Evolutionary conservation across 2,888 invertebrate species (phyloP).

Genomic region (Ametastegia equiseti): DNA sequence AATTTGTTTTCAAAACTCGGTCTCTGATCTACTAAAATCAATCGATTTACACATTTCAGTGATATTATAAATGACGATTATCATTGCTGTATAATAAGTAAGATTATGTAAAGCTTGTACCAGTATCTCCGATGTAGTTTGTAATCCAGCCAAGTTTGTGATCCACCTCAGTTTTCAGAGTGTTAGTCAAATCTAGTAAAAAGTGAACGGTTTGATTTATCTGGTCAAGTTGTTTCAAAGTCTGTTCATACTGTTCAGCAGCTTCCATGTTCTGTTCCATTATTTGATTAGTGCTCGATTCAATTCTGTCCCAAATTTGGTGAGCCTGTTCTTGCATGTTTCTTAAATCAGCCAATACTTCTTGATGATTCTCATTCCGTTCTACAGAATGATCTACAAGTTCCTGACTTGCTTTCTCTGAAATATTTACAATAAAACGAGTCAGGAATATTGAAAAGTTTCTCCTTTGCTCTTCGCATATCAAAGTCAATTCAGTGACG

Average conservation of each 20-base stretch:
- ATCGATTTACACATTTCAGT: neutral
- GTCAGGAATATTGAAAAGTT: slow-evolving; percentile 23
- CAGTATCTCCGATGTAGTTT: slow-evolving; percentile 69
- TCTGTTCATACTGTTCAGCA: slow-evolving; percentile 76
- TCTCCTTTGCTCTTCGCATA: neutral
- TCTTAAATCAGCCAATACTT: slow-evolving; percentile 78
- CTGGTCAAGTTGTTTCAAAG: slow-evolving; percentile 76
- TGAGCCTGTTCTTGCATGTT: slow-evolving; percentile 78
- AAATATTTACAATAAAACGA: slow-evolving; percentile 49
- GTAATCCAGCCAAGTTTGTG: slow-evolving; percentile 72
- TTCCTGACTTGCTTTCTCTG: slow-evolving; percentile 77
- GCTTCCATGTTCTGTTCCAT: slow-evolving; percentile 76
- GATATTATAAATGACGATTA: neutral
- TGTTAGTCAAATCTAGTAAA: slow-evolving; percentile 67
- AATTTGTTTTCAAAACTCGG: neutral
- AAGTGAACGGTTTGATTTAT: slow-evolving; percentile 78
- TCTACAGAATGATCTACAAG: slow-evolving; percentile 77
- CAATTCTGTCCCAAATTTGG: slow-evolving; percentile 79
- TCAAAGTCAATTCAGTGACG: neutral
- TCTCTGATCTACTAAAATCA: neutral
- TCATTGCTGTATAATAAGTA: neutral
- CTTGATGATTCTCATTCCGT: slow-evolving; percentile 77
- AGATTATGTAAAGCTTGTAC: slow-evolving; percentile 56
- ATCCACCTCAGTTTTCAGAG: slow-evolving; percentile 69
- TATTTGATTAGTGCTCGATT: slow-evolving; percentile 72